A percentile compares a stretch with the other conserved stretches of the same genome.
Conservation (phyloP, 2,113 vertebrate species). For the Hypocryptadius cinnamomeus region DNA sequence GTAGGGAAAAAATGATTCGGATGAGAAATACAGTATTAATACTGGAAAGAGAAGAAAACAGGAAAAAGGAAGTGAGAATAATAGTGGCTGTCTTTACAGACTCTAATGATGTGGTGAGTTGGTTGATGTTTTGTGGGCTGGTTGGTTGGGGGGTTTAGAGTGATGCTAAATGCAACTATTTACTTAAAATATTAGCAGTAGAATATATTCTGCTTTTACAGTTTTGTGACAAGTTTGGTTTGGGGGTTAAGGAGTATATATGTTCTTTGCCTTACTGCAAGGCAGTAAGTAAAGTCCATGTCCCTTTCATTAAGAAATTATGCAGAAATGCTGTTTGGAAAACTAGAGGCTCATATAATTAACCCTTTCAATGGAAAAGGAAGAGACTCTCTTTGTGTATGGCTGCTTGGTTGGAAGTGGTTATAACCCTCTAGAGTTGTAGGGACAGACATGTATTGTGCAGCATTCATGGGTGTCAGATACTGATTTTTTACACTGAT, state of each 20-base stretch:
- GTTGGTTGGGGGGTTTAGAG: neutral
- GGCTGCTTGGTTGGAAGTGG: neutral
- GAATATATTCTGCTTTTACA: neutral
- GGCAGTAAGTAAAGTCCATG: neutral
- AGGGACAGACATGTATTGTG: neutral
- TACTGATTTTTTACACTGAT: neutral
- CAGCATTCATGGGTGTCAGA: neutral
- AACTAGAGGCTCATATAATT: neutral
- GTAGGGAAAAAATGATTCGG: neutral
- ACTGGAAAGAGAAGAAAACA: neutral
- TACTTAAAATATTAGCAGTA: neutral
- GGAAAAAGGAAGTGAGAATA: neutral
- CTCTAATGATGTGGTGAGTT: neutral
- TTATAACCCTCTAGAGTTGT: neutral
- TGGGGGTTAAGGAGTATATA: neutral
- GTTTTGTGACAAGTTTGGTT: neutral
- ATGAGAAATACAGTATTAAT: neutral
- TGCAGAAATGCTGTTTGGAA: neutral
- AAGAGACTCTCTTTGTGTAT: neutral
- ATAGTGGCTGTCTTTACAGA: neutral
- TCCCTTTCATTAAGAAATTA: neutral
- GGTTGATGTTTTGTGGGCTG: neutral
- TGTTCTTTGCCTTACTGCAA: neutral
- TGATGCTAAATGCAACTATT: neutral
- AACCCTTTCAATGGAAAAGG: neutral